A percentile compares a stretch with the other conserved stretches of the same genome.
Conservation (phyloP, 2,113 vertebrate species). For the Lasiurus borealis region DNA sequence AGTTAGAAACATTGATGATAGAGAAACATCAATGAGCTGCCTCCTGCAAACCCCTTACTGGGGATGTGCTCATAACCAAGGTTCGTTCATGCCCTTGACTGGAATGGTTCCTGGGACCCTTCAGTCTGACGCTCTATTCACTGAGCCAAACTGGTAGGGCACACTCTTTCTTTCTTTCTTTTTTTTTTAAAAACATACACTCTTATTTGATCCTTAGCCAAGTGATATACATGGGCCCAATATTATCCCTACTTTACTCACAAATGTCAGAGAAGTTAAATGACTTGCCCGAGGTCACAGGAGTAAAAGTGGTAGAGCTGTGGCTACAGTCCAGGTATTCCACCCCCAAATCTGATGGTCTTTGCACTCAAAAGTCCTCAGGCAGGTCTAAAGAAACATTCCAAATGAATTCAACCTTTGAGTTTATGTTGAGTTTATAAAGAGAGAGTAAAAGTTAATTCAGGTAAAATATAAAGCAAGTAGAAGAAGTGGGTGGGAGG, state of each 20-base stretch:
- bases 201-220: not conserved
- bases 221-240: not conserved
- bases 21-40: too few species aligned
- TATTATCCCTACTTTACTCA: not conserved
- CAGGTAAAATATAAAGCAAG: not conserved
- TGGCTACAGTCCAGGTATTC: not conserved
- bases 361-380: not conserved
- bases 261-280: not conserved
- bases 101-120: too few species aligned
- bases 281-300: not conserved
- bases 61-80: too few species aligned
- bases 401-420: not conserved
- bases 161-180: too few species aligned
- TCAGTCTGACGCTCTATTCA: too few species aligned
- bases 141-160: too few species aligned
- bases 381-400: not conserved
- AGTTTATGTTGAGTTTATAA: not conserved
- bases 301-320: not conserved
- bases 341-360: not conserved
- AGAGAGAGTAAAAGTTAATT: not conserved
- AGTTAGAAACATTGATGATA: too few species aligned
- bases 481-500: not conserved
- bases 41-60: too few species aligned
- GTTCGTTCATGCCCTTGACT: too few species aligned
- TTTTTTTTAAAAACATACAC: not conserved